These are phyloP conservation scores for Lochmaea crataegi DNA, from an alignment of 2,888 invertebrate species.

Conservation along the genomic window DNA sequence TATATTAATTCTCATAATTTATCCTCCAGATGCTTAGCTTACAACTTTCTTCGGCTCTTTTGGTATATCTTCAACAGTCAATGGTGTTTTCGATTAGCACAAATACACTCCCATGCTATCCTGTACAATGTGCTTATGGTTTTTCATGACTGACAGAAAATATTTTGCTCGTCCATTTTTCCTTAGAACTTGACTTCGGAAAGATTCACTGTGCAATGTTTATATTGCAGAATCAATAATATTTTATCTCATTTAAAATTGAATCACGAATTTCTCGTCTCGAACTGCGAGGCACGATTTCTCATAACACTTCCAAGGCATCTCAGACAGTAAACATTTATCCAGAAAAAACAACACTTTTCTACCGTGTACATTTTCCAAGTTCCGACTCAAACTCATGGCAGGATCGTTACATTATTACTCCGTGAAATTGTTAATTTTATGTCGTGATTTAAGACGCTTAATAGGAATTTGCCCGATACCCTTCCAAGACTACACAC, in stretches of 20 bases:
- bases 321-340: conserved; percentile 8
- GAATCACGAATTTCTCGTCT: conserved; percentile 5
- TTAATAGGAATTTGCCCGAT: conserved; percentile 55
- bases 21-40: no score
- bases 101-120: not conserved
- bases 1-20: no score
- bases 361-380: conserved; percentile 1
- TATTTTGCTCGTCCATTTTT: not conserved
- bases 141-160: not conserved
- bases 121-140: not conserved
- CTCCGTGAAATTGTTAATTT: conserved; percentile 54
- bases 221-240: not conserved
- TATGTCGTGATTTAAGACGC: conserved; percentile 51
- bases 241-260: conserved; percentile 16
- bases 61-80: no score
- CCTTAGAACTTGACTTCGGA: not conserved
- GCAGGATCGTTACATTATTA: conserved; percentile 45
- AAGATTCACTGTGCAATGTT: not conserved
- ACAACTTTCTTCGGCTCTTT: no score
- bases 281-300: not conserved
- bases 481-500: conserved; percentile 53
- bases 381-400: conserved; percentile 30
- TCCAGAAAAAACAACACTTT: conserved; percentile 6
- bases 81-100: no score
- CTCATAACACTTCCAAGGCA: not conserved